Evolutionary conservation across 1,140 invertebrate genomes (phyloP).

Genomic region (Zophobas atratus): DNA sequence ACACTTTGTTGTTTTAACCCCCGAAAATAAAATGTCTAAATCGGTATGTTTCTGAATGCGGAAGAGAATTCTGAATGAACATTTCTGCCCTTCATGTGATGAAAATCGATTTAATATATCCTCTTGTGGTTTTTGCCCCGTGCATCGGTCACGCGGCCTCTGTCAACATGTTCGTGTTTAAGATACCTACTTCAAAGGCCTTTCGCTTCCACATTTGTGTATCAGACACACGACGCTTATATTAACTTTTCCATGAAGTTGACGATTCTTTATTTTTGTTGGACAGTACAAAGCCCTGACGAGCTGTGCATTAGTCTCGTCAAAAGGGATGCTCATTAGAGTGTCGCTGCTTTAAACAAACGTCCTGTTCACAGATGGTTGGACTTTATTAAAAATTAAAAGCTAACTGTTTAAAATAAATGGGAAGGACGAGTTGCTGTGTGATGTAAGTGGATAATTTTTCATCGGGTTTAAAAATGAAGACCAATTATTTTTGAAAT

Average conservation of each 20-base stretch:
- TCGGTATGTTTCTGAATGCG: no score
- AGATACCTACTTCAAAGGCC: conserved; percentile 56
- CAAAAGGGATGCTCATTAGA: conserved; percentile 26
- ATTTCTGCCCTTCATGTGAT: not conserved
- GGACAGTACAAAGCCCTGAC: conserved; percentile 29
- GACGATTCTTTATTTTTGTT: conserved; percentile 49
- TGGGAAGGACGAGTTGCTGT: no score
- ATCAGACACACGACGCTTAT: conserved; percentile 55
- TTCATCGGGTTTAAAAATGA: not conserved
- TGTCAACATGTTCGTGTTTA: conserved; percentile 55
- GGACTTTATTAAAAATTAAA: not conserved
- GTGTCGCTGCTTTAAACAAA: conserved; percentile 8
- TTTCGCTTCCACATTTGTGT: conserved; percentile 38
- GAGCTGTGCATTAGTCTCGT: conserved; percentile 17
- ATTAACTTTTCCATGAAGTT: conserved; percentile 59
- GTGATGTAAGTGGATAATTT: no score
- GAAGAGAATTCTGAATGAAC: not conserved
- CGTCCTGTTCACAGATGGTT: not conserved
- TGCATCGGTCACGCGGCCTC: conserved; percentile 54
- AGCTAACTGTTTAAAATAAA: no score
- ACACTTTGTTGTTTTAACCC: no score
- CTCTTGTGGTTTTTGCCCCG: conserved; percentile 53
- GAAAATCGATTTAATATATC: conserved; percentile 25
- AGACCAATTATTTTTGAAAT: conserved; percentile 7
- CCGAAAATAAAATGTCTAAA: no score